Base-by-base conservation (phyloP, 64 coral and sea anemone species). In the Orbicella faveolata region DNA sequence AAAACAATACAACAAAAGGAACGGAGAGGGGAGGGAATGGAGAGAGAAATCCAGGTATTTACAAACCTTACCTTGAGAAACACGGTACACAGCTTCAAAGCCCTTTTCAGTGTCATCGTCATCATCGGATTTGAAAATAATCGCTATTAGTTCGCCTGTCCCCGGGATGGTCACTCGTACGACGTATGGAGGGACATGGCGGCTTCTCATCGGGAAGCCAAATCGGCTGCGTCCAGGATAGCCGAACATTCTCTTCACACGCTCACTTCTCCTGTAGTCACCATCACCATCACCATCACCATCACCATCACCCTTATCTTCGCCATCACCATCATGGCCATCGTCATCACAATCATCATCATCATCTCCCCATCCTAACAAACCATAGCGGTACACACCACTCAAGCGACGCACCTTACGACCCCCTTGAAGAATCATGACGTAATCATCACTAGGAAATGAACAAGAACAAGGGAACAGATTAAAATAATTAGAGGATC, bases 41-140 rank as follows among this genome's bases (percentile, higher is more conserved):
- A 68, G 1, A 68, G 21, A 68, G 18, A 25, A 77, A 41, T 51
- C 16, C 14, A 30, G 7, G 18, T 9, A 36, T 81, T 7, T 0
- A 30, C 6, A 57, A 16, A 81, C 20, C 19, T 30, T 6, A 41
- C 82, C 65, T 85, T 9, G 35, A 30, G 15, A 17, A 16, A 85
- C 20, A 41, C 64, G 82, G 39, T 85, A 85, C 20, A 53, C 65
- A 3, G 39, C 82, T 2, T 85, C 65, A 44, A 85, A 85, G 3
- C 82, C 82, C 16, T 66, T 51, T 53, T 39, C 41, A 14, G 82
- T 72, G 36, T 69, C 23, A 72, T n/a, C 18, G 9, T 84, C 17
- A 72, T 85, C 20, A 85, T 85, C 82, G 3, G 82, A 52, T 73
- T 48, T 85, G 18, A 85, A 85, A 25, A 85, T 26, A 11, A 85